Conservation (phyloP, 2,888 invertebrate genomes). For the Cephonodes hylas region DNA sequence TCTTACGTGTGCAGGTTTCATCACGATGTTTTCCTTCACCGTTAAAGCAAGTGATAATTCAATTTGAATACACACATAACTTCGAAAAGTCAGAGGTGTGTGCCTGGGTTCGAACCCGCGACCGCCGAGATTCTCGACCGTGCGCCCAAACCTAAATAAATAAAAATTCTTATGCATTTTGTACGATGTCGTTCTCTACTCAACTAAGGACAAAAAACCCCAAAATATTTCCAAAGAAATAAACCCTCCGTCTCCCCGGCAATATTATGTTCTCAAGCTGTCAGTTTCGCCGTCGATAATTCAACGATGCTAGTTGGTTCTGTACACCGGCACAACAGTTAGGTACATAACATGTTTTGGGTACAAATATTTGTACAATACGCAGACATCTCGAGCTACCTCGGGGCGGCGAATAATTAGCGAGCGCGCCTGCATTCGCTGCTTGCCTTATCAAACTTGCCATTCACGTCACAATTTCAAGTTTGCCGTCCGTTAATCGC, state of each 20-base stretch:
- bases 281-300: neutral
- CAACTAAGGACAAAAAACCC: neutral
- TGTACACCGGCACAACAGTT: neutral
- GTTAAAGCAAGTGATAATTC: too few relatives aligned
- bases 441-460: neutral
- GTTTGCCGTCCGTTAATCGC: neutral
- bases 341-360: neutral
- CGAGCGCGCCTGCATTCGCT: neutral
- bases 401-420: constrained; percentile 3
- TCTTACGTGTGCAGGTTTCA: too few relatives aligned
- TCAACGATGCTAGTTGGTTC: neutral
- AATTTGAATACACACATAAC: too few relatives aligned
- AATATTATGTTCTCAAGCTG: neutral
- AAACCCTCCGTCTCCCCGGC: neutral
- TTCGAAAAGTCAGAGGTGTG: too few relatives aligned
- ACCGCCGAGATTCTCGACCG: too few relatives aligned
- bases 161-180: too few relatives aligned
- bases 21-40: too few relatives aligned
- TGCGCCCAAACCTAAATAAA: too few relatives aligned
- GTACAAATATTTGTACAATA: constrained; percentile 2
- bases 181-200: too few relatives aligned
- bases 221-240: neutral
- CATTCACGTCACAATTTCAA: neutral
- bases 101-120: too few relatives aligned
- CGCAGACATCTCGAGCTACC: neutral